Conservation (phyloP, 2,113 vertebrate genomes). For the Prunella fulvescens region DNA sequence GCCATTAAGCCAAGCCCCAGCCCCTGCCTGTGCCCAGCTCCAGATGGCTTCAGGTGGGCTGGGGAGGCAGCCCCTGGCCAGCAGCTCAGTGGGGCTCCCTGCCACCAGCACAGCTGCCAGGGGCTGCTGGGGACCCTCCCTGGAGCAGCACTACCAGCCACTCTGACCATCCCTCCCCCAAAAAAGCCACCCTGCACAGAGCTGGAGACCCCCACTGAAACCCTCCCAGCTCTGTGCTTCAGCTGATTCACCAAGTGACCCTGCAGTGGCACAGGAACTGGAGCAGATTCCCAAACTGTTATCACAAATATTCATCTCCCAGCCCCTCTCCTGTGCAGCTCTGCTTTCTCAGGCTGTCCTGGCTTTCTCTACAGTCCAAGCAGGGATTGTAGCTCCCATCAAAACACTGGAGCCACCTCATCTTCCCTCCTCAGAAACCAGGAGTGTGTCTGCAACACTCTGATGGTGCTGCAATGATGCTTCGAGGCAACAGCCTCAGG, state of each 20-base stretch:
- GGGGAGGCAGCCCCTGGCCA: neutral
- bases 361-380: neutral
- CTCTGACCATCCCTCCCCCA: neutral
- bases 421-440: neutral
- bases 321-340: neutral
- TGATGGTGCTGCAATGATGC: rapidly evolving
- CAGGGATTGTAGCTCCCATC: neutral
- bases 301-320: neutral
- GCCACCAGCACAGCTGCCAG: neutral
- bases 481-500: neutral
- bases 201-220: neutral
- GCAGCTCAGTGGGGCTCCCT: neutral
- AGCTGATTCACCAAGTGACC: neutral
- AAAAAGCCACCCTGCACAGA: neutral
- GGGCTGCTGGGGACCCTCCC: neutral
- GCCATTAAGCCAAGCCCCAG: neutral
- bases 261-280: neutral
- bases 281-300: neutral
- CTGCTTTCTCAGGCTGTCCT: neutral
- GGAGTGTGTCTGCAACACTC: neutral
- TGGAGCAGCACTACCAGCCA: neutral
- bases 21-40: neutral
- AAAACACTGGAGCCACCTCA: neutral
- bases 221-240: neutral
- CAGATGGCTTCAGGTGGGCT: constrained; percentile 6